These are phyloP conservation scores for Eupithecia inturbata DNA, from an alignment of 2,888 invertebrate genomes.

Conservation along the genomic window DNA sequence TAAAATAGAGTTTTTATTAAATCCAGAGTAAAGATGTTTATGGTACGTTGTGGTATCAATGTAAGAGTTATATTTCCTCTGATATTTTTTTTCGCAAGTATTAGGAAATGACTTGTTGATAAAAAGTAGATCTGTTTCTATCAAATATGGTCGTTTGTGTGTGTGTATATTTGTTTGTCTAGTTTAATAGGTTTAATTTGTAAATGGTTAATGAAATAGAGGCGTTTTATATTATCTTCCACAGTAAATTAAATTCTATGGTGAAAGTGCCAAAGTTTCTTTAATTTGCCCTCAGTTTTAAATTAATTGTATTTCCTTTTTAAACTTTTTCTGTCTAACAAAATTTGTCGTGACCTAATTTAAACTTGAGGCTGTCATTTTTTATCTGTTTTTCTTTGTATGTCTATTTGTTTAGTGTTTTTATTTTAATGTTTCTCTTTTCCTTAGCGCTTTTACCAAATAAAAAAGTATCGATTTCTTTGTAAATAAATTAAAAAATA, in stretches of 20 bases:
- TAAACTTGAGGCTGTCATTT: slow-evolving; percentile 14
- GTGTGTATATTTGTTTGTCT: slow-evolving; percentile 81
- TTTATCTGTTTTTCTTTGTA: slow-evolving; percentile 16
- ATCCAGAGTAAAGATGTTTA: slow-evolving; percentile 21
- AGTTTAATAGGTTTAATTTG: slow-evolving; percentile 79
- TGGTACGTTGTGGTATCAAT: slow-evolving; percentile 21
- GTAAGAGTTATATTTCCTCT: slow-evolving; percentile 2
- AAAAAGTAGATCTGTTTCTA: slow-evolving; percentile 65
- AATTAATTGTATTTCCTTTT: slow-evolving; percentile 8
- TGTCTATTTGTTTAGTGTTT: slow-evolving; percentile 19
- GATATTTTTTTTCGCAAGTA: slow-evolving; percentile 14
- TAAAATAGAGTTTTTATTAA: slow-evolving; percentile 29
- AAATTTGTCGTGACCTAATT: slow-evolving; percentile 9
- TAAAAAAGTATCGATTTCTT: slow-evolving; percentile 63
- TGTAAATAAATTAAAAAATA: slow-evolving; percentile 73
- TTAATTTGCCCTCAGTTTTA: slow-evolving; percentile 8
- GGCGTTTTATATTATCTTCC: slow-evolving; percentile 54
- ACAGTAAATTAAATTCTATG: slow-evolving; percentile 51
- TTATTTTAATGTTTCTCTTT: slow-evolving; percentile 33
- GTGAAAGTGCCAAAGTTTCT: slow-evolving; percentile 72
- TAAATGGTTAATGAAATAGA: slow-evolving; percentile 65
- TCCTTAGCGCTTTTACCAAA: slow-evolving; percentile 78
- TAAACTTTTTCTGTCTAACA: neutral
- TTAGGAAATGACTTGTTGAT: slow-evolving; percentile 32
- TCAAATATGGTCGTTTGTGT: slow-evolving; percentile 56